These are phyloP conservation scores for Hydrozoanthus tunicans DNA, from an alignment of 64 coral and sea anemone species.

Conservation along the genomic window DNA sequence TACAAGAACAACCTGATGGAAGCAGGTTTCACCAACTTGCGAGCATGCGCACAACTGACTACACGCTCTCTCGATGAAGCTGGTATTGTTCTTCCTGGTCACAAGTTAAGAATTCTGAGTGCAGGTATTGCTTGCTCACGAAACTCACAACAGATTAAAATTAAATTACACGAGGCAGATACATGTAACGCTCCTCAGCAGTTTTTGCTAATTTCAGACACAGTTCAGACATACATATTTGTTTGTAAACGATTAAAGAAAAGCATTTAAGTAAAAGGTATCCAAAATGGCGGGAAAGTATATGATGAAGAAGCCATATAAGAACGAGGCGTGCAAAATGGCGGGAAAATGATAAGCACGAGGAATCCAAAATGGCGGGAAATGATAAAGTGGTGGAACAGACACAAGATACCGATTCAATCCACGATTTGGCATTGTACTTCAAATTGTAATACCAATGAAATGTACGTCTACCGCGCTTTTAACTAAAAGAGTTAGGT, in stretches of 20 bases:
- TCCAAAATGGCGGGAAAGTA: no score
- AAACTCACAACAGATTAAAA: background rate
- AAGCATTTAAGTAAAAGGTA: no score
- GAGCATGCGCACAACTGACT: background rate
- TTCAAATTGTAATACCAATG: no score
- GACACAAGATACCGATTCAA: no score
- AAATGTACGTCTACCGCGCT: background rate
- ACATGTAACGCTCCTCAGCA: background rate
- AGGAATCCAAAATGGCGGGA: no score
- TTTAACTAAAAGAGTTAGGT: background rate
- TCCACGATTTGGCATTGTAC: no score
- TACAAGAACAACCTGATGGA: background rate
- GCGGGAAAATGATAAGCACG: no score
- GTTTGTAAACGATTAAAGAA: no score
- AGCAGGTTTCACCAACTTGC: slow-evolving; percentile 37
- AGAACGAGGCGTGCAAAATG: no score
- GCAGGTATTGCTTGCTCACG: slow-evolving; percentile 13
- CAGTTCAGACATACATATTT: no score
- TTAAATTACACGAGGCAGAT: background rate
- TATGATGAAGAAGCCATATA: no score
- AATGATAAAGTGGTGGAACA: no score
- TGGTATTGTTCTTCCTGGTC: slow-evolving; percentile 18
- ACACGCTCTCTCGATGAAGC: background rate
- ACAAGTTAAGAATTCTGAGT: slow-evolving; percentile 12
- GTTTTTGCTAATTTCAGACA: background rate